These are phyloP conservation scores for Pristionchus mayeri DNA, from an alignment of 2,888 invertebrate species.

Conservation along the genomic window DNA sequence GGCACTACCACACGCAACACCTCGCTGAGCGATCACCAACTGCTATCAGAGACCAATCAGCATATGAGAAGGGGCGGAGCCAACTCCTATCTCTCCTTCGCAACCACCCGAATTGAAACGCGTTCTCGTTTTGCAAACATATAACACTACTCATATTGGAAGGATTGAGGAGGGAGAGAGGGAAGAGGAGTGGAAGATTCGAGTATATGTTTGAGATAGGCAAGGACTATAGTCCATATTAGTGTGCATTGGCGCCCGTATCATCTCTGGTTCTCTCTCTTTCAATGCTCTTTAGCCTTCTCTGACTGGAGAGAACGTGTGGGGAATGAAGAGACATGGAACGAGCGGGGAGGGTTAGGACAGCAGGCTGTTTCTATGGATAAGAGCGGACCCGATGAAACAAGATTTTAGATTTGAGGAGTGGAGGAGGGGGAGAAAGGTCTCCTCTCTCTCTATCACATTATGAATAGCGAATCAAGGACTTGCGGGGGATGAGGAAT, in stretches of 20 bases:
- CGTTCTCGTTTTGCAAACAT: constrained; percentile 34
- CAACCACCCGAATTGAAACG: constrained; percentile 12
- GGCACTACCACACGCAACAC: neutral
- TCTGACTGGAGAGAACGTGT: neutral
- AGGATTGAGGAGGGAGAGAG: neutral
- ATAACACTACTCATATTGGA: constrained; percentile 40
- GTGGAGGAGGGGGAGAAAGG: neutral
- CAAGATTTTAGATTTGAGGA: constrained; percentile 36
- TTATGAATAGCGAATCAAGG: constrained; percentile 45
- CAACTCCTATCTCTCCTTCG: constrained; percentile 19
- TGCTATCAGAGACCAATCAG: constrained; percentile 28
- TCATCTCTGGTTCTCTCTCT: neutral
- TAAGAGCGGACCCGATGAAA: constrained; percentile 36
- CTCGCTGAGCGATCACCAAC: neutral
- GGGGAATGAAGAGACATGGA: neutral
- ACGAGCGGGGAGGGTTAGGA: neutral
- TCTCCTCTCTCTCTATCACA: constrained; percentile 26
- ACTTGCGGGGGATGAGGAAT: neutral
- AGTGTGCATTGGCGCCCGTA: neutral
- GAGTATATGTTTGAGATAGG: constrained; percentile 44
- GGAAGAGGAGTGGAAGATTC: constrained; percentile 5
- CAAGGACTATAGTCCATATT: constrained; percentile 33
- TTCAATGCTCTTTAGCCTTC: neutral
- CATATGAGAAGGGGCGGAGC: neutral
- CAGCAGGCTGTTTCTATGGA: constrained; percentile 34